These are phyloP conservation scores for Sebastes schlegelii DNA, from an alignment of 2,113 vertebrate species.

Conservation along the genomic window DNA sequence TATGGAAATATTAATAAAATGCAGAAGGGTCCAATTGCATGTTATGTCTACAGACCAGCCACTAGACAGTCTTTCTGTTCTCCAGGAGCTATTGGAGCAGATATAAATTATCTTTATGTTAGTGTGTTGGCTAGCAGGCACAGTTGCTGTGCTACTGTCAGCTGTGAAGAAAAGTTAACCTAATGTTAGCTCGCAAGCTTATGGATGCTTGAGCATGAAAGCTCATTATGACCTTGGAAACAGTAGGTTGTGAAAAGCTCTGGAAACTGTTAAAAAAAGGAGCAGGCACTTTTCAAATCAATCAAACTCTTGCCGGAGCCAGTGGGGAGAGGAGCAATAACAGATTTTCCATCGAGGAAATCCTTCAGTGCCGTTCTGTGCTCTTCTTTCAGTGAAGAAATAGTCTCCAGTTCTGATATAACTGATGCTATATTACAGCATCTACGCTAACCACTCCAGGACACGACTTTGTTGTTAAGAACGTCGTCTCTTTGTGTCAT, in stretches of 20 bases:
- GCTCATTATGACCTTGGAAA: background rate
- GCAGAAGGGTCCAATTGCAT: background rate
- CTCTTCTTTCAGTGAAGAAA: too few species aligned
- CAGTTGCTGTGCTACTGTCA: background rate
- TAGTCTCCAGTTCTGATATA: too few species aligned
- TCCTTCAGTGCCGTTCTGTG: too few species aligned
- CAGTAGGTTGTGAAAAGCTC: background rate
- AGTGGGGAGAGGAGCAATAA: too few species aligned
- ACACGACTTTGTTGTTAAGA: too few species aligned
- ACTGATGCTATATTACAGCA: too few species aligned
- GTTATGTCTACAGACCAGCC: constrained; percentile 14
- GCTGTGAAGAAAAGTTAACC: background rate
- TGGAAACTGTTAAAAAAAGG: too few species aligned
- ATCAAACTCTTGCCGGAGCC: background rate
- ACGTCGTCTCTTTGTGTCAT: too few species aligned
- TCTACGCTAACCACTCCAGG: too few species aligned
- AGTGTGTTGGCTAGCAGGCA: background rate
- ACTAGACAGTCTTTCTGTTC: background rate
- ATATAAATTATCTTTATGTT: background rate
- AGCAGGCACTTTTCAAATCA: background rate
- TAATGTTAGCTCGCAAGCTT: background rate
- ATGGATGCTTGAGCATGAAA: background rate
- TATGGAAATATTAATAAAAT: background rate
- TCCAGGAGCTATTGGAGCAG: background rate
- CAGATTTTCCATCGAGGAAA: too few species aligned